These are phyloP conservation scores for Lycorma delicatula DNA, from an alignment of 1,140 invertebrate species.

Conservation along the genomic window DNA sequence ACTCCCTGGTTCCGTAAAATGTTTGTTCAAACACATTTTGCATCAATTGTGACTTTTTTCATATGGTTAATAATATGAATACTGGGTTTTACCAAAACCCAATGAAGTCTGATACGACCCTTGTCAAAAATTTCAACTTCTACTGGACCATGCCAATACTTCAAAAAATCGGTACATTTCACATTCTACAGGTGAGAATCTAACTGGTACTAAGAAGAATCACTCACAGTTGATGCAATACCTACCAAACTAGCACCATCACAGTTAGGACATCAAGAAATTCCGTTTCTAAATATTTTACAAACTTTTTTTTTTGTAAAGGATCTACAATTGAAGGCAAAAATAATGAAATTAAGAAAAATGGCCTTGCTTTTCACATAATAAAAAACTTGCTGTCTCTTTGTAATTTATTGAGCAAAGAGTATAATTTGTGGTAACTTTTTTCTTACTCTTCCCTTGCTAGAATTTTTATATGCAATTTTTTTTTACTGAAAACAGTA, in stretches of 20 bases:
- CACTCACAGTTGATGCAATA: constrained; percentile 25
- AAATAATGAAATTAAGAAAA: constrained; percentile 3
- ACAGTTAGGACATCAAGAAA: constrained; percentile 24
- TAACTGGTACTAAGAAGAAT: constrained; percentile 26
- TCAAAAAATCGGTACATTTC: constrained; percentile 28
- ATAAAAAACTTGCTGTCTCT: neutral
- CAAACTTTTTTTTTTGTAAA: constrained; percentile 22
- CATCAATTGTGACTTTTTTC: no score
- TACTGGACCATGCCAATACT: constrained; percentile 30
- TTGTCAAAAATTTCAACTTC: constrained; percentile 26
- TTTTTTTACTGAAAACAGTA: no score
- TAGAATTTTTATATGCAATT: no score
- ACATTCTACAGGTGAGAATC: constrained; percentile 25
- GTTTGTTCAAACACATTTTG: no score
- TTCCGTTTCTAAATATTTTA: constrained; percentile 20
- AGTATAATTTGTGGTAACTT: constrained; percentile 5
- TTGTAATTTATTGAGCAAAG: constrained; percentile 6
- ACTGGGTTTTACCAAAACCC: constrained; percentile 17
- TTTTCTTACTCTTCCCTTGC: no score
- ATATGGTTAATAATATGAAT: constrained; percentile 16
- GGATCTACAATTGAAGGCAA: constrained; percentile 16
- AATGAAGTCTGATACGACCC: constrained; percentile 27
- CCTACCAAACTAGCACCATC: constrained; percentile 30
- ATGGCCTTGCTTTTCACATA: constrained; percentile 1
- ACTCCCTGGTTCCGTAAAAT: constrained; percentile 10